Evolutionary conservation across 1,140 invertebrate genomes (phyloP).

Genomic region (Charaxes varanes): DNA sequence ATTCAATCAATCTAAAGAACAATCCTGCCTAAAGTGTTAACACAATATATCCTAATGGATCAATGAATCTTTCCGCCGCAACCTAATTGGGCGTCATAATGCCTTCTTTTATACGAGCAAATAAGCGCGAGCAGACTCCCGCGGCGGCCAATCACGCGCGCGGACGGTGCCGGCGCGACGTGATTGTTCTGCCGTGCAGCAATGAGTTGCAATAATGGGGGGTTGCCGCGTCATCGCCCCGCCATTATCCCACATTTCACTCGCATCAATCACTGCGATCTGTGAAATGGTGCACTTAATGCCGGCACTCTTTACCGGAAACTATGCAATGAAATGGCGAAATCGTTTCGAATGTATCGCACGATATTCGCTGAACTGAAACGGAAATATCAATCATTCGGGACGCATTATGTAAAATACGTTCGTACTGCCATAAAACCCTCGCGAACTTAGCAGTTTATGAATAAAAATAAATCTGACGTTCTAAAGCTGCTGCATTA

Average conservation of each 20-base stretch:
- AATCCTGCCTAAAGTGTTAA: no score
- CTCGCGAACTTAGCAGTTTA: no score
- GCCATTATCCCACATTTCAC: slow-evolving; percentile 12
- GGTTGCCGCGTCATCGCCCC: slow-evolving; percentile 12
- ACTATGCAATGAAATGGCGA: background rate
- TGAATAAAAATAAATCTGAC: no score
- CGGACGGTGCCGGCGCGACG: background rate
- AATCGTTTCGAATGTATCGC: background rate
- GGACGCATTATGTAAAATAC: no score
- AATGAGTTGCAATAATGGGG: slow-evolving; percentile 10
- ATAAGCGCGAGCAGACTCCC: background rate
- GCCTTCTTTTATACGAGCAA: background rate
- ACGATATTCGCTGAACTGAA: no score
- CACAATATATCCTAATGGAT: background rate
- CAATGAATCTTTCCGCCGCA: slow-evolving; percentile 2
- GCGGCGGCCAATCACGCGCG: background rate
- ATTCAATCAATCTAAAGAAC: no score
- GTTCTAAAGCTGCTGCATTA: no score
- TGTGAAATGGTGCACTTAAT: slow-evolving; percentile 9
- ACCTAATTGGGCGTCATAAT: background rate
- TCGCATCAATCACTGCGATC: slow-evolving; percentile 20
- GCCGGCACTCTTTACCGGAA: background rate
- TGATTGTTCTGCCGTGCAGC: slow-evolving; percentile 3
- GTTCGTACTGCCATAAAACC: no score
- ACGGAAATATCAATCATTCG: no score